These are phyloP conservation scores for Lepus europaeus DNA, from an alignment of 2,113 vertebrate species.

Conservation along the genomic window DNA sequence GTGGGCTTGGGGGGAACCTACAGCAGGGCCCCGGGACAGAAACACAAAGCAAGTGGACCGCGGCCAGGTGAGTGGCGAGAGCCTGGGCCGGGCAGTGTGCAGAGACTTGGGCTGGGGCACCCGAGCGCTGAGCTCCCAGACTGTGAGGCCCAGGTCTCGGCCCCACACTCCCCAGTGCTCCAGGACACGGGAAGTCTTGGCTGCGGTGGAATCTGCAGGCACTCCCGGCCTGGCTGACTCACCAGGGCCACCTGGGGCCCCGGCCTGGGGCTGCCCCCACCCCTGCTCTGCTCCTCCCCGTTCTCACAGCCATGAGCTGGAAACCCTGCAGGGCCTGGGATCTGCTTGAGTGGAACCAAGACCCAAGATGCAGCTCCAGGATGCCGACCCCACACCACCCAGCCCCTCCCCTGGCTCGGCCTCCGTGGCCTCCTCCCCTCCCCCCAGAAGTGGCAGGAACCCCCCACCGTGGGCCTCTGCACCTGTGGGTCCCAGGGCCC, in stretches of 20 bases:
- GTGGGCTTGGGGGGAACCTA: not conserved
- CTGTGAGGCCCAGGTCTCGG: not conserved
- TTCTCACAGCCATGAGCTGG: not conserved
- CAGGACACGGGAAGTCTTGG: not conserved
- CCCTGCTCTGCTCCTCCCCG: fast-evolving
- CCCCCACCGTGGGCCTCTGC: not conserved
- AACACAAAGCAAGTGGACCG: not conserved
- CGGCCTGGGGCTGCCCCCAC: not conserved
- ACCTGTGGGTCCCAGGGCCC: not conserved
- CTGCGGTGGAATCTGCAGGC: not conserved
- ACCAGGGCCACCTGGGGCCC: not conserved
- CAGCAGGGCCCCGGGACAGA: not conserved
- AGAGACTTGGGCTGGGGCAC: not conserved
- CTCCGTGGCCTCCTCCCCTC: fast-evolving
- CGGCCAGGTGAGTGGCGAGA: not conserved
- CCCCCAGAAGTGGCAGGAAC: not conserved
- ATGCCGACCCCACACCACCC: not conserved
- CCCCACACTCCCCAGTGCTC: no score
- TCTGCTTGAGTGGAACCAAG: no score
- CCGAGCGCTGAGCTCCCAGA: not conserved
- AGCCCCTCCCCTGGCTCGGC: not conserved
- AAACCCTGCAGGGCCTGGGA: no score
- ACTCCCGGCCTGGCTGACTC: not conserved
- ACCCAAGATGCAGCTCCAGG: not conserved
- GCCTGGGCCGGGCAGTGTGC: not conserved